These are phyloP conservation scores for Connochaetes taurinus DNA, from an alignment of 2,113 vertebrate genomes.

Conservation along the genomic window DNA sequence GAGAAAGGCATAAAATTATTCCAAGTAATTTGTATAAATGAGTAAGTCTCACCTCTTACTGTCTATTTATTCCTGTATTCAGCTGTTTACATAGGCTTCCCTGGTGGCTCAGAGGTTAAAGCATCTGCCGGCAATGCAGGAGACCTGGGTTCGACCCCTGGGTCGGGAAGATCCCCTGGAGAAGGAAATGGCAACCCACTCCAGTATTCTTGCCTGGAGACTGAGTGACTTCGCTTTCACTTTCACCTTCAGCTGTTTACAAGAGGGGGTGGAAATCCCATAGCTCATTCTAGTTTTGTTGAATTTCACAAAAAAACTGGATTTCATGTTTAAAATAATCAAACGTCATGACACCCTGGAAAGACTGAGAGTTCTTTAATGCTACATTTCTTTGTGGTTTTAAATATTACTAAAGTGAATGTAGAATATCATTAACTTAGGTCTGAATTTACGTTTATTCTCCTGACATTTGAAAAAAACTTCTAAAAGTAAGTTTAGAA, in stretches of 20 bases:
- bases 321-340: neutral
- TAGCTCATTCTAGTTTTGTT: neutral
- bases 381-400: neutral
- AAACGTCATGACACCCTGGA: neutral
- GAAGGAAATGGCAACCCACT: too few relatives aligned
- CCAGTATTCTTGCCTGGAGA: too few relatives aligned
- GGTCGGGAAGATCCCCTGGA: too few relatives aligned
- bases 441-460: neutral
- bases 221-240: too few relatives aligned
- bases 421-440: neutral
- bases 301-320: neutral
- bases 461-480: neutral
- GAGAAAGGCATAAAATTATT: neutral
- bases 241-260: neutral
- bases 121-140: too few relatives aligned
- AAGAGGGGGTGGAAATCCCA: neutral
- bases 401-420: neutral
- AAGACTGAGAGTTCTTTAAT: neutral
- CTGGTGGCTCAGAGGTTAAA: too few relatives aligned
- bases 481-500: constrained; percentile 4
- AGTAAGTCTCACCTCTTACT: neutral
- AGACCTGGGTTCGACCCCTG: too few relatives aligned
- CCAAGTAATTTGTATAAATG: neutral
- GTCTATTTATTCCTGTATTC: neutral
- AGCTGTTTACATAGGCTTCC: neutral